Evolutionary conservation across 2,888 invertebrate genomes (phyloP).

Genomic region (Sussaba pulchella): DNA sequence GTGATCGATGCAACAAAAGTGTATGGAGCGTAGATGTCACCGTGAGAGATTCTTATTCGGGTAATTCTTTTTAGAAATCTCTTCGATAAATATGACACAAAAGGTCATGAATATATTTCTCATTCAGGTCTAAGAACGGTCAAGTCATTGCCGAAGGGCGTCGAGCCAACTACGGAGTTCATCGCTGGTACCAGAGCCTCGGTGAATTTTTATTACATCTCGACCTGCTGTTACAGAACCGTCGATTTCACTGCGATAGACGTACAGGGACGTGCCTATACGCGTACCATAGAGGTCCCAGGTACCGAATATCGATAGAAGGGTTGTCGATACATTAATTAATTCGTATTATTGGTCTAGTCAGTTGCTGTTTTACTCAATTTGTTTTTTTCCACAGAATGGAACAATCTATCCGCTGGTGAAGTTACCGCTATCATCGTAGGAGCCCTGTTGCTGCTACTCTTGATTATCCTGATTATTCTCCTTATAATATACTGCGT

Average conservation of each 20-base stretch:
- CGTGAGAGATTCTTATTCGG: conserved; percentile 88
- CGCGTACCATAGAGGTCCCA: conserved; percentile 87
- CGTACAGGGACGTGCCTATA: conserved; percentile 88
- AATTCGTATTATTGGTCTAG: too few relatives aligned
- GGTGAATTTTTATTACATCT: conserved; percentile 88
- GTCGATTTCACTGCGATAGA: conserved; percentile 90
- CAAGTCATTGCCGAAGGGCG: conserved; percentile 84
- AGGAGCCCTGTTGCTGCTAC: conserved; percentile 88
- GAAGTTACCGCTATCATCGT: conserved; percentile 90
- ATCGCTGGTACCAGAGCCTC: conserved; percentile 89
- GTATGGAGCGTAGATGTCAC: conserved; percentile 90
- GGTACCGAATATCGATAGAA: conserved; percentile 73
- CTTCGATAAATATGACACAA: neutral
- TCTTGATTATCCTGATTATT: conserved; percentile 87
- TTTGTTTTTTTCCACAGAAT: conserved; percentile 81
- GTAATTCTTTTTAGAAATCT: conserved; percentile 80
- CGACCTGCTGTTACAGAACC: conserved; percentile 90
- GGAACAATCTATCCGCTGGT: conserved; percentile 84
- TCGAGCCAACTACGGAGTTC: conserved; percentile 88
- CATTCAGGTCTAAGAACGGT: conserved; percentile 79
- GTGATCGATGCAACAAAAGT: conserved; percentile 87
- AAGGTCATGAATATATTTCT: neutral
- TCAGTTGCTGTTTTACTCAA: neutral
- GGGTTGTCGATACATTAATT: neutral
- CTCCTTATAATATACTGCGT: conserved; percentile 87